Evolutionary conservation across 1,140 invertebrate species (phyloP).

Genomic region (Rhagoletis pomonella): DNA sequence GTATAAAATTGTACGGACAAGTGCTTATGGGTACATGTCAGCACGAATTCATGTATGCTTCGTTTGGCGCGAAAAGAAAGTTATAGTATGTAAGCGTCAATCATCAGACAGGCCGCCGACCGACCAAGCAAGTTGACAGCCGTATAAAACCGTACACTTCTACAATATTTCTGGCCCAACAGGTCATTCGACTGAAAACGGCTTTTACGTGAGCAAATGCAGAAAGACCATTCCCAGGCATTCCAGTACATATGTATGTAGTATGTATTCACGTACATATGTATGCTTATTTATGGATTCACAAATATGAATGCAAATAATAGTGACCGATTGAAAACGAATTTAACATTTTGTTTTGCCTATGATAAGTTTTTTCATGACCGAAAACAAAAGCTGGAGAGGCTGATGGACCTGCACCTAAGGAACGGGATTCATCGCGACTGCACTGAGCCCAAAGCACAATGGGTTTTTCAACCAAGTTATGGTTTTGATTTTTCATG

Average conservation of each 20-base stretch:
- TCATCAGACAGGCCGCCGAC: not conserved
- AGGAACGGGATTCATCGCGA: no score
- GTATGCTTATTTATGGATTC: not conserved
- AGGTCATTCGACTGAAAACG: slow-evolving; percentile 15
- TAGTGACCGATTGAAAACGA: not conserved
- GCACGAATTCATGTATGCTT: slow-evolving; percentile 16
- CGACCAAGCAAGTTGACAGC: not conserved
- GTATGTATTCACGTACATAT: not conserved
- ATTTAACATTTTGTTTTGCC: no score
- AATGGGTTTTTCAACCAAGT: no score
- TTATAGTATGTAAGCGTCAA: not conserved
- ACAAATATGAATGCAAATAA: not conserved
- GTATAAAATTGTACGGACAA: not conserved
- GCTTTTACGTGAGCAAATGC: slow-evolving; percentile 41
- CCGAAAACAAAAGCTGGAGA: no score
- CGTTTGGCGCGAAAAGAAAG: slow-evolving; percentile 37
- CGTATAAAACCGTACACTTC: not conserved
- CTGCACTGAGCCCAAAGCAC: no score
- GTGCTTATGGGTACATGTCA: not conserved
- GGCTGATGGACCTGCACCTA: no score
- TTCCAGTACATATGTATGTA: not conserved
- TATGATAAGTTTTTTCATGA: no score
- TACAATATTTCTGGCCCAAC: slow-evolving; percentile 8
- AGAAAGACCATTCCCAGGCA: not conserved
- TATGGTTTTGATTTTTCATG: no score